Conservation (phyloP, 2,888 invertebrate genomes). For the Lasius fuliginosus region DNA sequence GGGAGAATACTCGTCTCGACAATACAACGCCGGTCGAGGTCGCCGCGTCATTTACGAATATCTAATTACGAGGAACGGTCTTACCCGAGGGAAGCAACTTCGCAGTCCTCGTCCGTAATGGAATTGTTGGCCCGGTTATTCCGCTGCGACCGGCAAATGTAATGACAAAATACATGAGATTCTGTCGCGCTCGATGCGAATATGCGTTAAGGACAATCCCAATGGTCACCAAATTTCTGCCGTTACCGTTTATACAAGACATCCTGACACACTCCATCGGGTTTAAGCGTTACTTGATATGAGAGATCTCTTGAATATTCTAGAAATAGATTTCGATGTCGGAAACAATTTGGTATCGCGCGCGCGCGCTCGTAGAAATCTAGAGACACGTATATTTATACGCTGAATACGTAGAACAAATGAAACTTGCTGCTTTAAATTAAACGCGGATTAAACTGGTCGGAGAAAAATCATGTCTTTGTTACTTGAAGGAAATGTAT, state of each 20-base stretch:
- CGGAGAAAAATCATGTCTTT: slow-evolving; percentile 21
- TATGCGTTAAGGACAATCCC: slow-evolving; percentile 21
- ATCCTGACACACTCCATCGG: not conserved
- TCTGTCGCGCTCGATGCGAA: slow-evolving; percentile 24
- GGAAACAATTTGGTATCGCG: not conserved
- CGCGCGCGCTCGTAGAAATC: not conserved
- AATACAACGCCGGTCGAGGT: slow-evolving; percentile 44
- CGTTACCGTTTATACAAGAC: not conserved
- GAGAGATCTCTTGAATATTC: slow-evolving; percentile 2
- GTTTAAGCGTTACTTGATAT: slow-evolving; percentile 14
- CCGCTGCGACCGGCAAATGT: slow-evolving; percentile 48
- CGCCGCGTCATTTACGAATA: slow-evolving; percentile 53
- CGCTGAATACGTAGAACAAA: not conserved
- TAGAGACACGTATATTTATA: not conserved
- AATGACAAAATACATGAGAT: slow-evolving; percentile 61
- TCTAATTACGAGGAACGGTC: slow-evolving; percentile 53
- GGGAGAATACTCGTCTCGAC: slow-evolving; percentile 30
- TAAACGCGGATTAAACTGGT: not conserved
- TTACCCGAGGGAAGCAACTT: slow-evolving; percentile 60
- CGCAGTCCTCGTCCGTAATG: slow-evolving; percentile 67
- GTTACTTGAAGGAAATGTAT: slow-evolving; percentile 26
- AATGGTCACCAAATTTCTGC: slow-evolving; percentile 22
- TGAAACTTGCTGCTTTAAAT: not conserved
- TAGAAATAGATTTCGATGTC: not conserved
- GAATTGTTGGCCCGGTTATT: slow-evolving; percentile 73